phyloP scores from a whole-genome alignment of 2,888 invertebrate species.

The Ramazzottius varieornatus region DNA sequence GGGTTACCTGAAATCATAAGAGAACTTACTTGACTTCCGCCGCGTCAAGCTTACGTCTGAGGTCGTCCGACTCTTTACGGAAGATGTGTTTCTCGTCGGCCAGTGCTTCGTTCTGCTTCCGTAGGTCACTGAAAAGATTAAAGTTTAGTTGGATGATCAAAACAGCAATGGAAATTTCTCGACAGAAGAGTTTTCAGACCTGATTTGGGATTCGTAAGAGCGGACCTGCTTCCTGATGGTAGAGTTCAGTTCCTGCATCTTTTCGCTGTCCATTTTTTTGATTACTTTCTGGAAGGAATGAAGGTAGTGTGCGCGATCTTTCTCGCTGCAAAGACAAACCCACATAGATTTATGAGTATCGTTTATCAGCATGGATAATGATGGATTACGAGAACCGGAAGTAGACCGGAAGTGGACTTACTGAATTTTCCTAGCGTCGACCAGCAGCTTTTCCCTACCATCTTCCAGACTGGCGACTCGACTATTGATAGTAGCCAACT shows the following conservation, averaged over 20 bases:
- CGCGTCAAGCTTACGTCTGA: too few species aligned
- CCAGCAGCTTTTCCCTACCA: background rate
- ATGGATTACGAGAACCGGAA: background rate
- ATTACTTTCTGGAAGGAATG: background rate
- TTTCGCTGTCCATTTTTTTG: background rate
- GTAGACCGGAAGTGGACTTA: background rate
- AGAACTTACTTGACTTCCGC: too few species aligned
- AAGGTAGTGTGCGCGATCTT: background rate
- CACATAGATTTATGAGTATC: background rate
- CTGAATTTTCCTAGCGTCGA: background rate
- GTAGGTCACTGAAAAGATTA: too few species aligned
- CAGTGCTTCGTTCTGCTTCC: too few species aligned
- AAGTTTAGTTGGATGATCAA: too few species aligned
- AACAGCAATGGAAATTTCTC: background rate
- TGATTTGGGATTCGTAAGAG: background rate
- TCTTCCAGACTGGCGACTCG: background rate
- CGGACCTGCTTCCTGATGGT: background rate
- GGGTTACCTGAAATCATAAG: too few species aligned
- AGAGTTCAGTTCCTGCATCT: background rate
- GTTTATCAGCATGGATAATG: background rate
- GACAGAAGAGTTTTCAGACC: background rate
- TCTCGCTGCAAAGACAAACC: background rate
- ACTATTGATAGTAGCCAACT: background rate
- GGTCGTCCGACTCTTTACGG: too few species aligned
- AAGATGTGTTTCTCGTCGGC: too few species aligned